Evolutionary conservation across 2,888 invertebrate species (phyloP).

Genomic region (Ditula angustiorana): DNA sequence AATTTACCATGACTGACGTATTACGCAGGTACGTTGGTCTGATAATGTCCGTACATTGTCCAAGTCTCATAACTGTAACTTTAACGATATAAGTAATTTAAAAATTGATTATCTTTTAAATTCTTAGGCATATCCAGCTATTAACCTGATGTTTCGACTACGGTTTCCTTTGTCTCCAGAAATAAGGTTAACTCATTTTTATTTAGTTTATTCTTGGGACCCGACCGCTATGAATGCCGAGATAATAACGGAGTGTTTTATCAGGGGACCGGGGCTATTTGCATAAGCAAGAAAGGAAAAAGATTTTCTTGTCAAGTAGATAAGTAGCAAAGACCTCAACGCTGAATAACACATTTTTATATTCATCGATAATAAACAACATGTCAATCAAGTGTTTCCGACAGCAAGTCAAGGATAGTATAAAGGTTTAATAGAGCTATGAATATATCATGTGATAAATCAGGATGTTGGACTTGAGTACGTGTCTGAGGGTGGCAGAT

Average conservation of each 20-base stretch:
- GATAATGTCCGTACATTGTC: neutral
- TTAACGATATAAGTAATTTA: constrained; percentile 13
- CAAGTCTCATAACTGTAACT: neutral
- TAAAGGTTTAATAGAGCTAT: constrained; percentile 8
- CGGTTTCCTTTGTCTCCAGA: neutral
- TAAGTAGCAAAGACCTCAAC: constrained; percentile 11
- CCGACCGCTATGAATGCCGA: constrained; percentile 22
- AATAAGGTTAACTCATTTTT: constrained; percentile 14
- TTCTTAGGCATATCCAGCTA: neutral
- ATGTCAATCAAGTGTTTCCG: constrained; percentile 28
- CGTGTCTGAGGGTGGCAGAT: constrained; percentile 11
- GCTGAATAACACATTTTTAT: constrained; percentile 26
- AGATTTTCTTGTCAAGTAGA: constrained; percentile 20
- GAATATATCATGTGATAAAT: constrained; percentile 23
- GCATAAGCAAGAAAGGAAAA: constrained; percentile 28
- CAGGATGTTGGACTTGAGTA: constrained; percentile 15
- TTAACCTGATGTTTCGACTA: neutral
- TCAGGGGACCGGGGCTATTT: constrained; percentile 19
- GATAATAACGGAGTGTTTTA: constrained; percentile 30
- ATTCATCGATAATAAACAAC: constrained; percentile 25
- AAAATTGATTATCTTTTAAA: constrained; percentile 1
- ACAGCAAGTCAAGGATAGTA: constrained; percentile 18
- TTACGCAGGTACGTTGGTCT: neutral
- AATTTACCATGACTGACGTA: neutral
- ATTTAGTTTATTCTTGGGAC: constrained; percentile 3